Conservation (phyloP, 2,797 vertebrate species). For the Melanotaenia trifasciata region DNA sequence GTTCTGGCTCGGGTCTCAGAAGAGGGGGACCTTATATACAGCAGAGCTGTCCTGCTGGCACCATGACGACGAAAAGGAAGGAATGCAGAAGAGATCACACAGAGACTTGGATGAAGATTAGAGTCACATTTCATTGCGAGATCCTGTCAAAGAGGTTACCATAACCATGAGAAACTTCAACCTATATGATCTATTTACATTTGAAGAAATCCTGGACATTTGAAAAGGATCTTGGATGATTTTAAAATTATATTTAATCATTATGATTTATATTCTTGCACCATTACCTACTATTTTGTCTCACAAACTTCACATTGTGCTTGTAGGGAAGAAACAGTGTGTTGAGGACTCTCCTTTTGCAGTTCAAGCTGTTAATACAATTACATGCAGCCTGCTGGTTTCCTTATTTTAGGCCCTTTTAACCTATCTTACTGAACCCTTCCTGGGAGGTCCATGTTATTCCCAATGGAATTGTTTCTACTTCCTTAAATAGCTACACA, state of each 20-base stretch:
- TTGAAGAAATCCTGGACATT: not conserved
- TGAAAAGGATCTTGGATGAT: not conserved
- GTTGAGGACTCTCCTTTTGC: not conserved
- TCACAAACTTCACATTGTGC: not conserved
- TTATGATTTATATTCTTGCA: not conserved
- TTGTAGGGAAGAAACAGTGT: not conserved
- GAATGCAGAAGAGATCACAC: constrained; percentile 62
- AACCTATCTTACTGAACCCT: constrained; percentile 40
- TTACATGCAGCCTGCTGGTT: constrained; percentile 6
- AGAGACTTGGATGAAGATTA: constrained; percentile 45
- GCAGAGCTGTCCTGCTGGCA: constrained; percentile 49
- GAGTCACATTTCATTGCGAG: constrained; percentile 67
- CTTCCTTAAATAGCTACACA: constrained; percentile 70
- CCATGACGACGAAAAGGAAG: constrained; percentile 75
- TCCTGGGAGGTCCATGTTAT: constrained; percentile 46
- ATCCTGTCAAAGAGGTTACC: constrained; percentile 48
- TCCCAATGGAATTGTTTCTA: constrained; percentile 48
- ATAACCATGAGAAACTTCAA: constrained; percentile 13
- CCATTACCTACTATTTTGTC: not conserved
- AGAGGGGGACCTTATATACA: constrained; percentile 72
- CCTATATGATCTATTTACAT: not conserved
- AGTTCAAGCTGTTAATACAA: constrained; percentile 18
- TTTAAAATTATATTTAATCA: not conserved
- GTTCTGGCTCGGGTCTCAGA: constrained; percentile 47
- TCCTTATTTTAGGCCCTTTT: constrained; percentile 35